Evolutionary conservation across 2,797 vertebrate species (phyloP).

Genomic region (Phoeniculus purpureus): DNA sequence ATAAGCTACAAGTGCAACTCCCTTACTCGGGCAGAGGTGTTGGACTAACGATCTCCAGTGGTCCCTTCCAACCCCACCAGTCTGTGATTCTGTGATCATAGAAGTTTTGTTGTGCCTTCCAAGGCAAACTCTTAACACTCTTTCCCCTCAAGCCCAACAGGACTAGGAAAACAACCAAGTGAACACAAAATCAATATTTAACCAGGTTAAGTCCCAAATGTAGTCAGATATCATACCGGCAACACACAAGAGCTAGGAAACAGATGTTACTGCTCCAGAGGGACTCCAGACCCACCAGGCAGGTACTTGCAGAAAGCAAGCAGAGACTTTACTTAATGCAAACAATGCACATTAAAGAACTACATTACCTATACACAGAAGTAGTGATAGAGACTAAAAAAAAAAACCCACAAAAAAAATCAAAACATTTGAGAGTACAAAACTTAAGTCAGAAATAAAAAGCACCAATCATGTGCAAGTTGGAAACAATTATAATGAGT

Average conservation of each 20-base stretch:
- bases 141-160: background rate
- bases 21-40: background rate
- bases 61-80: no score
- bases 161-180: background rate
- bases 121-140: background rate
- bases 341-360: background rate
- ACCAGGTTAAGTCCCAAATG: background rate
- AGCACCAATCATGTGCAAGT: background rate
- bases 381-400: background rate
- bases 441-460: background rate
- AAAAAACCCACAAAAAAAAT: background rate
- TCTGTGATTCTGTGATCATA: background rate
- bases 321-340: background rate
- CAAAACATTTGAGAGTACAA: background rate
- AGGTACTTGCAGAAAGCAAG: background rate
- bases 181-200: background rate
- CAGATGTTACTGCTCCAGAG: background rate
- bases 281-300: background rate
- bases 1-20: background rate
- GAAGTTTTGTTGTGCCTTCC: background rate
- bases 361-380: background rate
- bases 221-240: background rate
- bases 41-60: no score
- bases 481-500: background rate
- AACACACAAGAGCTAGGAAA: background rate